Base-by-base conservation (phyloP, 2,888 invertebrate species). In the Agrotis segetum region DNA sequence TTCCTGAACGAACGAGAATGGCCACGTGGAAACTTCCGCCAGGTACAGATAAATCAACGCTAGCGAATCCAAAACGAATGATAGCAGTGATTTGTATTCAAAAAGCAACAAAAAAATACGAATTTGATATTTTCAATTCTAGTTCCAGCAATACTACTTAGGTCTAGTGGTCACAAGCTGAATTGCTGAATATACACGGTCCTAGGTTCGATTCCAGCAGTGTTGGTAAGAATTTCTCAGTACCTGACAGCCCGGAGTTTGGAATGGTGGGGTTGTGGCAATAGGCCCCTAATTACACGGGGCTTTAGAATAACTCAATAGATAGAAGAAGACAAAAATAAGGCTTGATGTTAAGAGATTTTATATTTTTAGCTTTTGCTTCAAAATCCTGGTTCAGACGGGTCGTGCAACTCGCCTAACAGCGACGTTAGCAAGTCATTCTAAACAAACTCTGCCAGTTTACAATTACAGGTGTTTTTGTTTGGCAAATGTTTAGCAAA, bases 381-480 rank as follows among this genome's bases (percentile, higher is more conserved):
- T 11, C 47, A 46, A 79, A 79, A 74, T 49, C 29, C 40, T 19
- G 16, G 34, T 64, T 46, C 49, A 49, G 59, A 71, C 69, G 50
- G 44, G 60, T 17, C 61, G n/a, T 53, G 73, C 47, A 53, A 52
- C 71, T 74, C n/a, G 52, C 74, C 58, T 61, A 60, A 71, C 46
- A 55, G 29, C 40, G 14, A 40, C 60, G 71, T 80, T 64, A 52
- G 67, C 70, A 74, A 77, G 79, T 79, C 77, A 55, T 67, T 76
- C 55, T 62, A 24, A 56, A 73, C 65, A 40, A 78, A 77, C 72
- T 74, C 75, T 44, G 49, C 74, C 72, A 85, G 81, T 85, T 86
- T 87, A 88, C 84, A 88, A 87, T 89, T 88, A 89, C 89, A 87
- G 85, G 85, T 89, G 86, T 85, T 89, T 87, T 86, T 87, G 88